Evolutionary conservation across 2,113 vertebrate genomes (phyloP).

Genomic region (Raja brachyura): DNA sequence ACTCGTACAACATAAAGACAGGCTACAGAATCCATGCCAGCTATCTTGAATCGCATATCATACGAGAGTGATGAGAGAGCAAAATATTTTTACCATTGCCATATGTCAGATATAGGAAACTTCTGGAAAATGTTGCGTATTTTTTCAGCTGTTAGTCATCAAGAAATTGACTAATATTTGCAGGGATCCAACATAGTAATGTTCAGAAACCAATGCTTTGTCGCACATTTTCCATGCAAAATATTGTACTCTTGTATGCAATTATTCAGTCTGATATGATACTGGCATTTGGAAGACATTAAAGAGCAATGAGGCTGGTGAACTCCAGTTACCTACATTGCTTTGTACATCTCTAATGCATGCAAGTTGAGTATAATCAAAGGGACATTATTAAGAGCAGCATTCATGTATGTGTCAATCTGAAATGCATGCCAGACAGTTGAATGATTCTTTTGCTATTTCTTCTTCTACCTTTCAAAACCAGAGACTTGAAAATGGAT

Average conservation of each 20-base stretch:
- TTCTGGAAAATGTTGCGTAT: neutral
- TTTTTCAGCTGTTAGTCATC: neutral
- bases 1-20: too few relatives aligned
- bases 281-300: neutral
- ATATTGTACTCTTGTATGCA: neutral
- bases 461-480: neutral
- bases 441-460: neutral
- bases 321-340: neutral
- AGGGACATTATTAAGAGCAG: neutral
- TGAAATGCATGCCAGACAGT: neutral
- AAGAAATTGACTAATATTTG: neutral
- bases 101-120: neutral
- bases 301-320: neutral
- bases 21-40: too few relatives aligned
- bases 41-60: too few relatives aligned
- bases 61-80: too few relatives aligned
- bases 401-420: neutral
- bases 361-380: neutral
- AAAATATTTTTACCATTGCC: neutral
- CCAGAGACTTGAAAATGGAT: neutral
- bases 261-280: neutral
- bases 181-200: neutral
- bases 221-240: neutral
- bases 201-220: neutral
- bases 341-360: neutral